Conservation (phyloP, 1,140 invertebrate genomes). For the Sycophaga agraensis region DNA sequence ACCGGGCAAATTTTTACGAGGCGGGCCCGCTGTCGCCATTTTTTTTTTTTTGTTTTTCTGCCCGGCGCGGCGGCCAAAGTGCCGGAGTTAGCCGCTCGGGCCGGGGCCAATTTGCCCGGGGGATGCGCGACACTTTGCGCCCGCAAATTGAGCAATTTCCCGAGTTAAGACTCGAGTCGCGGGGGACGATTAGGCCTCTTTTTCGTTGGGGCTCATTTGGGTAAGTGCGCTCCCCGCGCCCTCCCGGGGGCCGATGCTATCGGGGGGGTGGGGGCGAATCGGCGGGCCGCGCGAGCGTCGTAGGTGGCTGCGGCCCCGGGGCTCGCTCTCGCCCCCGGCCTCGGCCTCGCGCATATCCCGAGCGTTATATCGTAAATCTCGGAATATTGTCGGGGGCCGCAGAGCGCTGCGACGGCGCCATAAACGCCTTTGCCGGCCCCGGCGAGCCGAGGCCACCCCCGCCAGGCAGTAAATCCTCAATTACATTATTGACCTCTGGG, state of each 20-base stretch:
- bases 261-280: too few species aligned
- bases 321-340: neutral
- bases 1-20: slow-evolving; percentile 19
- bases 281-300: neutral
- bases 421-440: slow-evolving; percentile 13
- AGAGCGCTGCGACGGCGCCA: neutral
- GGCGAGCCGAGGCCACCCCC: neutral
- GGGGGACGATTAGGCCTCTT: too few species aligned
- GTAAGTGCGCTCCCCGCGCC: too few species aligned
- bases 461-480: slow-evolving; percentile 26
- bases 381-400: slow-evolving; percentile 6
- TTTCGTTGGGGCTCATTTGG: too few species aligned
- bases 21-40: too few species aligned
- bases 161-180: too few species aligned
- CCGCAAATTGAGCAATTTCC: slow-evolving; percentile 8
- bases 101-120: too few species aligned
- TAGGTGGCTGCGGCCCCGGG: neutral
- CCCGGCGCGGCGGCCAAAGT: neutral
- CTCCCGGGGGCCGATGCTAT: too few species aligned
- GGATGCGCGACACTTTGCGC: too few species aligned
- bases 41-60: too few species aligned
- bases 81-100: too few species aligned
- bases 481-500: slow-evolving; percentile 27
- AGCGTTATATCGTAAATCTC: slow-evolving; percentile 25
- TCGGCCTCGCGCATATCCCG: neutral